phyloP scores from a whole-genome alignment of 1,140 invertebrate species.

The Drosophila nigromelanica region DNA sequence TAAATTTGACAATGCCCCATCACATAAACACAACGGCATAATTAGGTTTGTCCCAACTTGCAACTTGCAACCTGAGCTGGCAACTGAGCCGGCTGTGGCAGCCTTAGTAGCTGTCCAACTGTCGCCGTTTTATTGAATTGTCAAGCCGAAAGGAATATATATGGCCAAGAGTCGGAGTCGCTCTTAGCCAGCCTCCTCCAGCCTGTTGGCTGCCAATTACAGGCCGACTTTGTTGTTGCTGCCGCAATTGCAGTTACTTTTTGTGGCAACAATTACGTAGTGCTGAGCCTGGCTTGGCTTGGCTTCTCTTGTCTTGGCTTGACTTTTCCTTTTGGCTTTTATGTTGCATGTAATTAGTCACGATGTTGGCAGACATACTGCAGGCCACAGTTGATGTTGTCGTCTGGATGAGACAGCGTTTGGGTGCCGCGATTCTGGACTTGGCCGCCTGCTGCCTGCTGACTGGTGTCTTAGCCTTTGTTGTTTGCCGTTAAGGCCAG shows the following conservation, averaged over 20 bases:
- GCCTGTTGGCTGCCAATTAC: conserved; percentile 63
- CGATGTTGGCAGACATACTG: conserved; percentile 79
- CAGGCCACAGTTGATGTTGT: conserved; percentile 58
- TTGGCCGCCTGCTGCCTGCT: conserved; percentile 26
- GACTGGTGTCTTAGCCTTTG: conserved; percentile 48
- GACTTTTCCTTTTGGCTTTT: conserved; percentile 59
- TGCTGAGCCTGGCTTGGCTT: conserved; percentile 20
- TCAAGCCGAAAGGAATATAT: conserved; percentile 46
- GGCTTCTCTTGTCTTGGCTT: conserved; percentile 2
- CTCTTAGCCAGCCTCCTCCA: conserved; percentile 7
- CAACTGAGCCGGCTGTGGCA: conserved; percentile 24
- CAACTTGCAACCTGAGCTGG: conserved; percentile 22
- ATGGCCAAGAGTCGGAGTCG: conserved; percentile 37
- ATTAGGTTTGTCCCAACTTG: conserved; percentile 33
- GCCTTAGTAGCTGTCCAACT: conserved; percentile 39
- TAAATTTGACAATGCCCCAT: conserved; percentile 42
- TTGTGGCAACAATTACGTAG: conserved; percentile 70
- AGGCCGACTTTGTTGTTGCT: conserved; percentile 28
- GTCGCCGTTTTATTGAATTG: conserved; percentile 67
- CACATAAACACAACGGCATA: conserved; percentile 49
- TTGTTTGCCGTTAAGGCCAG: conserved; percentile 66
- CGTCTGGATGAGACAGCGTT: conserved; percentile 34
- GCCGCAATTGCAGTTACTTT: conserved; percentile 53
- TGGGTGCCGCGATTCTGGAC: conserved; percentile 69
- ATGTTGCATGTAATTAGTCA: conserved; percentile 82